A percentile compares a stretch with the other conserved stretches of the same genome.
Evolutionary conservation across 2,797 vertebrate species (phyloP).

Genomic region (Aphelocoma californica): DNA sequence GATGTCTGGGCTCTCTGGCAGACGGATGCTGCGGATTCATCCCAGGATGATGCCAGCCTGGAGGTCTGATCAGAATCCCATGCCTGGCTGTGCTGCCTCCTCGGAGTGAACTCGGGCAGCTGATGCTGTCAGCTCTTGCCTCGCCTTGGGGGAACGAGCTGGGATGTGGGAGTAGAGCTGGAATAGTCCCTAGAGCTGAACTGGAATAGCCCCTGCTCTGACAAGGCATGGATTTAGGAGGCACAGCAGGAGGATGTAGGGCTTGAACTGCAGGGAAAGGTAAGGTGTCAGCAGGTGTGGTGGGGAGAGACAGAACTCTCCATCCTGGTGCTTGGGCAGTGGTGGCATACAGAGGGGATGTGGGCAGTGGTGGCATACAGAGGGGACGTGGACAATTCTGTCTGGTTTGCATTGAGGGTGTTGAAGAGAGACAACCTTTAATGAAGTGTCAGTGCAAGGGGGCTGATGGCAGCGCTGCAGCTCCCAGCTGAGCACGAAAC

Average conservation of each 20-base stretch:
- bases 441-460: accelerated
- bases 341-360: background rate
- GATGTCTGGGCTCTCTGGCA: background rate
- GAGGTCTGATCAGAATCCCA: background rate
- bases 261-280: background rate
- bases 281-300: background rate
- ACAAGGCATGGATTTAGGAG: background rate
- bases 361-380: accelerated
- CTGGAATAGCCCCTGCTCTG: background rate
- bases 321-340: background rate
- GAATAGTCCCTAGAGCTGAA: background rate
- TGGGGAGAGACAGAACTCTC: background rate
- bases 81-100: background rate
- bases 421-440: background rate
- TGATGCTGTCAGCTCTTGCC: background rate
- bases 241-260: background rate
- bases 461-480: background rate
- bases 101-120: background rate
- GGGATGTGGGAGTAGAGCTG: accelerated
- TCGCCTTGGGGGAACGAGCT: accelerated
- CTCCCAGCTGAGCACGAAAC: background rate
- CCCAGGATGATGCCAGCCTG: background rate
- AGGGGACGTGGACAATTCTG: background rate
- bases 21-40: background rate
- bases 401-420: accelerated